phyloP scores from a whole-genome alignment of 2,797 vertebrate genomes.

The Crenichthys baileyi region DNA sequence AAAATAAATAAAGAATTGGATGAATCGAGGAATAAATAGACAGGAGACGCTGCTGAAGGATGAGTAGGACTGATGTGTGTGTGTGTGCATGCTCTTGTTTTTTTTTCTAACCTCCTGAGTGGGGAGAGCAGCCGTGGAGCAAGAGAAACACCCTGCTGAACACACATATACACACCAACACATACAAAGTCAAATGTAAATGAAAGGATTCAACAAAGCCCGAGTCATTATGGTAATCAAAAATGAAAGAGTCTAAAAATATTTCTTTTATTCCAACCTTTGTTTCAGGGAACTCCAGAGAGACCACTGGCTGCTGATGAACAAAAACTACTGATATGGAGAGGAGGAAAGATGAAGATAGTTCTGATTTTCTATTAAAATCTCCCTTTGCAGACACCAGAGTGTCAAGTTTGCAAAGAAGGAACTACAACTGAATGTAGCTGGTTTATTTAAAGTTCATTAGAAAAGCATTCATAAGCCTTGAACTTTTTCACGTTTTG shows the following conservation, averaged over 20 bases:
- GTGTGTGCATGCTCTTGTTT: constrained; percentile 41
- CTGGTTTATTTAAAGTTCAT: constrained; percentile 56
- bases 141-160: constrained; percentile 63
- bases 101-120: constrained; percentile 63
- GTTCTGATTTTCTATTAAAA: constrained; percentile 22
- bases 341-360: constrained; percentile 16
- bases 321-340: constrained; percentile 24
- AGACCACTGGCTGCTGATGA: constrained; percentile 60
- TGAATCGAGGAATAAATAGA: constrained; percentile 80
- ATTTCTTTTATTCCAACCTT: constrained; percentile 63
- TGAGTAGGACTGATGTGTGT: constrained; percentile 65
- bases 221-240: constrained; percentile 78
- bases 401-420: constrained; percentile 54
- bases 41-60: constrained; percentile 69
- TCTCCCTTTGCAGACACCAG: constrained; percentile 32
- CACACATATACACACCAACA: constrained; percentile 46
- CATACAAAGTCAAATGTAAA: constrained; percentile 67
- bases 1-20: constrained; percentile 81
- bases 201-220: constrained; percentile 74
- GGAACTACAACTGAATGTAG: constrained; percentile 56
- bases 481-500: background rate
- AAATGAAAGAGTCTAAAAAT: constrained; percentile 81
- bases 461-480: background rate
- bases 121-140: constrained; percentile 51
- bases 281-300: constrained; percentile 70